Base-by-base conservation (phyloP, 2,888 invertebrate genomes). In the Ormyrus labotus region DNA sequence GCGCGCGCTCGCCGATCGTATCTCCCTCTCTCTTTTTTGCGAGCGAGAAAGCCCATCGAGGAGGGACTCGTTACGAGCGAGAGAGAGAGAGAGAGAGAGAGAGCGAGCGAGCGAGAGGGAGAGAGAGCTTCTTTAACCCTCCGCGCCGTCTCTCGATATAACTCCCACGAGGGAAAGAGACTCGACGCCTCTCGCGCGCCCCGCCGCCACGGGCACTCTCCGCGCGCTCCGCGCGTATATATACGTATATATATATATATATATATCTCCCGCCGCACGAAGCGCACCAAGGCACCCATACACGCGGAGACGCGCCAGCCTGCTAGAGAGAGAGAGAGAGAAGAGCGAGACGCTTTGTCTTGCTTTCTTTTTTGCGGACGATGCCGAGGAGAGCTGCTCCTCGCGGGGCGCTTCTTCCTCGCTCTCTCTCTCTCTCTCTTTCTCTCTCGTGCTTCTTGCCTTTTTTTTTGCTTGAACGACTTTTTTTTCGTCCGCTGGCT, bases 81-180 rank as follows among this genome's bases (percentile, higher is more conserved):
- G 55, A 13, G 58, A 13, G 50, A 61, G 10, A 61, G 45, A 61
- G 61, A 45, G 45, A 61, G 13, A 13, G 9, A 61, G 45, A 61
- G 4, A 61, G 61, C 6, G 45, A 61, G 9, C 57, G 5, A 57
- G 5, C 7, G 11, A 57, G 11, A 13, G 13, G 13, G 13, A 13
- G 13, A 13, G 13, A 13, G 13, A 13, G 76, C 73, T 74, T 74
- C 75, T 75, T 75, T 75, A 77, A 70, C 68, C 77, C 58, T 53
- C 70, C 70, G 64, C 50, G 64, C 51, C 69, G 13, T 76, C 76
- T 76, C 78, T 78, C 78, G 71, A 78, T 71, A 71, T 71, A 78
- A 78, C 78, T 78, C 78, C 78, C 78, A 60, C 64, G 71, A 57
- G 78, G 71, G 58, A 55, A 65, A 64, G 58, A 50, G 78, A 69